Conservation (phyloP, 1,140 invertebrate genomes). For the Halesus radiatus region DNA sequence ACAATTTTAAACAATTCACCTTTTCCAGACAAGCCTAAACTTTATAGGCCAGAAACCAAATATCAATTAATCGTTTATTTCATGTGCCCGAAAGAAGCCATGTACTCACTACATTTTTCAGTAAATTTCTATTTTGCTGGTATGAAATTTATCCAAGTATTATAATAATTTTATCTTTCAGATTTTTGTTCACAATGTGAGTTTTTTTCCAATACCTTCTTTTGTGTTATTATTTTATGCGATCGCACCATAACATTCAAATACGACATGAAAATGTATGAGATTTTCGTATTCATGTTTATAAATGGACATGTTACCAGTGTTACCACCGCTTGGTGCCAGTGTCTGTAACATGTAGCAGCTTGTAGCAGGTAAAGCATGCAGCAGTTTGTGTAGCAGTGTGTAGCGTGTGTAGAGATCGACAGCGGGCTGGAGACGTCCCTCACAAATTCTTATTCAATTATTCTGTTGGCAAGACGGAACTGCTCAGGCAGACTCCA, state of each 20-base stretch:
- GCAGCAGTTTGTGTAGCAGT: too few species aligned
- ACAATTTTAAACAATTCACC: too few species aligned
- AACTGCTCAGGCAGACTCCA: neutral
- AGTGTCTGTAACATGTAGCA: too few species aligned
- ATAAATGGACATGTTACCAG: constrained; percentile 10
- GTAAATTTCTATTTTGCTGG: too few species aligned
- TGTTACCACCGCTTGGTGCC: neutral
- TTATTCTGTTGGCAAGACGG: constrained; percentile 7
- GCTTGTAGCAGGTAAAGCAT: too few species aligned
- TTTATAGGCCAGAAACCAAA: too few species aligned
- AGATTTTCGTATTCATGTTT: constrained; percentile 5
- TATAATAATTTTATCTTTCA: neutral
- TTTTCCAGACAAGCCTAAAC: too few species aligned
- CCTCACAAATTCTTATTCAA: constrained; percentile 14
- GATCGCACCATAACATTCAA: neutral
- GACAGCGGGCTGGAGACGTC: neutral
- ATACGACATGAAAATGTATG: constrained; percentile 15
- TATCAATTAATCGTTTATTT: too few species aligned
- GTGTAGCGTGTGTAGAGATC: too few species aligned
- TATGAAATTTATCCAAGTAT: too few species aligned
- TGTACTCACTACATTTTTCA: too few species aligned
- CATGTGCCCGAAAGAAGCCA: too few species aligned
- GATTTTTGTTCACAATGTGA: neutral
- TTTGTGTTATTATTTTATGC: neutral
- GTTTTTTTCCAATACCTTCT: neutral